phyloP scores from a whole-genome alignment of 2,888 invertebrate genomes.

The Cryptus armator region DNA sequence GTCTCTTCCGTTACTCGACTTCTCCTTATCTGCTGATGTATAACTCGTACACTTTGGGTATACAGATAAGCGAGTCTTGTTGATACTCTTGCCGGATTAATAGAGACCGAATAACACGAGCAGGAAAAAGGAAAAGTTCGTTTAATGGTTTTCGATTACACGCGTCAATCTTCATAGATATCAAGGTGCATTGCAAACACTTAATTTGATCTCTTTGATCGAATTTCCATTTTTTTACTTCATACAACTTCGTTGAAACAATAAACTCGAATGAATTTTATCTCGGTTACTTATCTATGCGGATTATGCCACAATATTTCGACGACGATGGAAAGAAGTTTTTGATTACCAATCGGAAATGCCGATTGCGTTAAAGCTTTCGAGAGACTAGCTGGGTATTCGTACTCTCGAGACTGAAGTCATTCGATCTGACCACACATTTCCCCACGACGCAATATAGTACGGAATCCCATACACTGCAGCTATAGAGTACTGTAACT shows the following conservation, averaged over 20 bases:
- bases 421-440: conserved; percentile 28
- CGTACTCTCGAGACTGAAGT: neutral
- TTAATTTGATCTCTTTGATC: too few species aligned
- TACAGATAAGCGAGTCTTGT: neutral
- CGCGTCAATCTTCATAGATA: too few species aligned
- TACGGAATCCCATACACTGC: conserved; percentile 22
- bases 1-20: conserved; percentile 52
- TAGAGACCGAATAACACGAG: neutral
- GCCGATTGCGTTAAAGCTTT: neutral
- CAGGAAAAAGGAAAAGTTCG: neutral
- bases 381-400: neutral
- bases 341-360: conserved; percentile 1
- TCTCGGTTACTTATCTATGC: too few species aligned
- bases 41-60: conserved; percentile 37
- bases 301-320: neutral
- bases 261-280: neutral
- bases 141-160: too few species aligned
- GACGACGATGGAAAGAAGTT: neutral
- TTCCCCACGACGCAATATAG: conserved; percentile 17
- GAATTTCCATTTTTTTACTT: too few species aligned
- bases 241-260: neutral
- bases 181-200: too few species aligned
- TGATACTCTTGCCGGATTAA: neutral
- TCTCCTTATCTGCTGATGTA: conserved; percentile 50
- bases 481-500: conserved; percentile 13